A percentile compares a stretch with the other conserved stretches of the same genome.
Conservation (phyloP, 2,888 invertebrate genomes). For the Nephrotoma appendiculata region DNA sequence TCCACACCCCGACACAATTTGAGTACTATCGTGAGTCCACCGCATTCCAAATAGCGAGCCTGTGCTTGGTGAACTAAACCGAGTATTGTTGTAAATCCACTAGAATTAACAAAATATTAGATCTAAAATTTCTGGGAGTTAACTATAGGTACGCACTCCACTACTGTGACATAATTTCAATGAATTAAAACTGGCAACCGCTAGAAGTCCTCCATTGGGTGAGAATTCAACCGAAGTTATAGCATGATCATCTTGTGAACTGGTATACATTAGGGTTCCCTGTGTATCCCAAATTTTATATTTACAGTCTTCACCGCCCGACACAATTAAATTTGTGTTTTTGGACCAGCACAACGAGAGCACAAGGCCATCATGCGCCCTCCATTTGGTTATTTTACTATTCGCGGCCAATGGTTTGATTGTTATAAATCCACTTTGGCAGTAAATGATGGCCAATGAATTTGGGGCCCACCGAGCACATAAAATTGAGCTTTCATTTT, state of each 20-base stretch:
- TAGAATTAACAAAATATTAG: slow-evolving; percentile 24
- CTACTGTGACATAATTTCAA: slow-evolving; percentile 83
- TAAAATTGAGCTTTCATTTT: slow-evolving; percentile 70
- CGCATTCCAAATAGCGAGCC: slow-evolving; percentile 81
- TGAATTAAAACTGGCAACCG: slow-evolving; percentile 86
- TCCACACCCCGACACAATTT: slow-evolving; percentile 88
- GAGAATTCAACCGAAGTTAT: slow-evolving; percentile 86
- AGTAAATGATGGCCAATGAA: slow-evolving; percentile 51
- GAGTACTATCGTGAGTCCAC: slow-evolving; percentile 95
- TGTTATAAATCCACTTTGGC: slow-evolving; percentile 49
- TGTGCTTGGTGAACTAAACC: slow-evolving; percentile 72
- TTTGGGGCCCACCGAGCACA: slow-evolving; percentile 72
- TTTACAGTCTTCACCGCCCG: slow-evolving; percentile 89
- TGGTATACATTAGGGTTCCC: slow-evolving; percentile 76
- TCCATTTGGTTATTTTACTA: slow-evolving; percentile 69
- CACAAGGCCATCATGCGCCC: slow-evolving; percentile 89
- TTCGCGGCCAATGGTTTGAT: slow-evolving; percentile 61
- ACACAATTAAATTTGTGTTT: slow-evolving; percentile 77
- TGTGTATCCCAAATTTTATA: slow-evolving; percentile 80
- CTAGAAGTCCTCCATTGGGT: slow-evolving; percentile 79
- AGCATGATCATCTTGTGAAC: slow-evolving; percentile 75
- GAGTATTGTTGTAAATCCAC: slow-evolving; percentile 69
- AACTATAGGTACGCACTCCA: slow-evolving; percentile 52
- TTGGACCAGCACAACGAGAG: slow-evolving; percentile 91
- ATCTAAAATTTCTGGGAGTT: background rate